phyloP scores from a whole-genome alignment of 2,797 vertebrate species.

The Peromyscus aztecus region DNA sequence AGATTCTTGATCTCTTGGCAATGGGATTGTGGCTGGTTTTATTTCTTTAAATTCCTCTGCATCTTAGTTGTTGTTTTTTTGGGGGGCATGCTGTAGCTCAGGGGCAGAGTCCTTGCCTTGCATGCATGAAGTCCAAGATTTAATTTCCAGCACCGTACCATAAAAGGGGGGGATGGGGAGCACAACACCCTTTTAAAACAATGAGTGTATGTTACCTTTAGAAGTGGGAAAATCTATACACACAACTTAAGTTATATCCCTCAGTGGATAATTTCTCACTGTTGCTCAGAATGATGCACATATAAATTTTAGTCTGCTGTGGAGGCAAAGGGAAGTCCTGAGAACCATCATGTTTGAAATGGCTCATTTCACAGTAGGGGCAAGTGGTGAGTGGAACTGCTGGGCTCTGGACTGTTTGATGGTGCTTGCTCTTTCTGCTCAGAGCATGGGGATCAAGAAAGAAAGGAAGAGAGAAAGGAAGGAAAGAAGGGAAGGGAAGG shows the following conservation, averaged over 20 bases:
- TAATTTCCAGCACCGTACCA: not conserved
- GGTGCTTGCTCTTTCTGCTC: not conserved
- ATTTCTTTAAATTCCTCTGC: constrained; percentile 36
- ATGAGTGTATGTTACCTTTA: constrained; percentile 49
- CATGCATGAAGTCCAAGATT: not conserved
- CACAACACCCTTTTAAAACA: not conserved
- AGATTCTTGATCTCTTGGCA: not conserved
- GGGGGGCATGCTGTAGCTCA: not conserved
- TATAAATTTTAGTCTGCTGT: not conserved
- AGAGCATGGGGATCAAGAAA: not conserved
- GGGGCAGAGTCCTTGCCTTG: not conserved
- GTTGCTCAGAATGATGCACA: not conserved
- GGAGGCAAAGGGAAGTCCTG: not conserved
- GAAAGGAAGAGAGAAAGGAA: not conserved
- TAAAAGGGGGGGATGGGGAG: not conserved
- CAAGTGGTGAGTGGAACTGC: not conserved
- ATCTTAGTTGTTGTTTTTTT: not conserved
- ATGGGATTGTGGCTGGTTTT: constrained; percentile 27
- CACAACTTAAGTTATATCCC: constrained; percentile 33
- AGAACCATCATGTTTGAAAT: not conserved
- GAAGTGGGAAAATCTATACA: constrained; percentile 35
- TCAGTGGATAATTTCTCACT: constrained; percentile 9
- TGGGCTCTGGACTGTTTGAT: not conserved
- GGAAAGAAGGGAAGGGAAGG: not conserved
- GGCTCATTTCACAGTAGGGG: not conserved